Evolutionary conservation across 2,113 vertebrate genomes (phyloP).

Genomic region (Pachycephala philippinensis): DNA sequence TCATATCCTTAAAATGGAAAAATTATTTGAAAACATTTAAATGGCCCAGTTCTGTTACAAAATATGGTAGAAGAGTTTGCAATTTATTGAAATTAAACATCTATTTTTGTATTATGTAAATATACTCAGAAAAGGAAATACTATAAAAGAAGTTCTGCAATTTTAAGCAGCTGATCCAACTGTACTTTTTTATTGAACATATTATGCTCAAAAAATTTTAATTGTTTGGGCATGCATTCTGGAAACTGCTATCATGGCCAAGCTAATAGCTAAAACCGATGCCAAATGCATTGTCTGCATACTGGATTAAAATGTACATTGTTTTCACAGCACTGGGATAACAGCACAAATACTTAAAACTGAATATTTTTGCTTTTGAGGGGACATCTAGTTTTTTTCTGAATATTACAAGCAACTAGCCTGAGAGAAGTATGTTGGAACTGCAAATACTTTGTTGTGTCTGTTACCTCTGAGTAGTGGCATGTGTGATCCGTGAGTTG

Average conservation of each 20-base stretch:
- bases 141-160: neutral
- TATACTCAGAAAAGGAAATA: neutral
- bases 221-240: neutral
- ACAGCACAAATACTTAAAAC: neutral
- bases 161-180: neutral
- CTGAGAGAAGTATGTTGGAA: neutral
- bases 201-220: neutral
- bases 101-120: conserved; percentile 28
- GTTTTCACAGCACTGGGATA: neutral
- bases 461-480: neutral
- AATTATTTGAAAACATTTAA: neutral
- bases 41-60: neutral
- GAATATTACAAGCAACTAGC: neutral
- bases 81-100: neutral
- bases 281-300: neutral
- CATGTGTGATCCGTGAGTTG: neutral
- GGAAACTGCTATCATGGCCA: neutral
- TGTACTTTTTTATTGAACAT: neutral
- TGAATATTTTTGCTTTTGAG: neutral
- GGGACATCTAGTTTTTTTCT: neutral
- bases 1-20: neutral
- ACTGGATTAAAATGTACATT: neutral
- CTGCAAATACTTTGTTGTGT: neutral
- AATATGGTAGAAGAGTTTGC: neutral
- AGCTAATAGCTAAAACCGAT: neutral